These are phyloP conservation scores for Meriones psammophilus DNA, from an alignment of 2,797 vertebrate genomes.

Conservation along the genomic window DNA sequence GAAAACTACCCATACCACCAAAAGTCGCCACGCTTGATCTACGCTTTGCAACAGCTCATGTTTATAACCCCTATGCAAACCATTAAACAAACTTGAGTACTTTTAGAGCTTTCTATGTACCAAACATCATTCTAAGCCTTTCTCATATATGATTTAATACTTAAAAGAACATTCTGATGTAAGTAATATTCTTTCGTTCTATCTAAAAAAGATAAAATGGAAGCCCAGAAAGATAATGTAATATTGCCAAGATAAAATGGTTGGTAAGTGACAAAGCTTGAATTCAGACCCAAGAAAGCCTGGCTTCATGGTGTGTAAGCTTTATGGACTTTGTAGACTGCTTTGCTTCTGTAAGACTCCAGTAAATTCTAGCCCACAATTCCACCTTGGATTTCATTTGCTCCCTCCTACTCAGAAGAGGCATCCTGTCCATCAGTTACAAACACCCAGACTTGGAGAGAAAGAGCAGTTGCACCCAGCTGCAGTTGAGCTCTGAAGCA, in stretches of 20 bases:
- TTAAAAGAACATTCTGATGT: background rate
- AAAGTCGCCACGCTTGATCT: background rate
- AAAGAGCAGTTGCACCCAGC: background rate
- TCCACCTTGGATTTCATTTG: constrained; percentile 13
- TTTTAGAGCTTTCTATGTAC: background rate
- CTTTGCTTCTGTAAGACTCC: background rate
- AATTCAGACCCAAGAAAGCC: constrained; percentile 13
- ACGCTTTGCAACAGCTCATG: background rate
- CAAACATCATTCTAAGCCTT: background rate
- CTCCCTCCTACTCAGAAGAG: background rate
- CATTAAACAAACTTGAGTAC: background rate
- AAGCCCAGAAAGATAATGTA: constrained; percentile 23
- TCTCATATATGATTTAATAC: background rate
- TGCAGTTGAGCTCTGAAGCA: background rate
- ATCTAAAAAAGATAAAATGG: constrained; percentile 25
- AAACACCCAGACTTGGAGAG: background rate
- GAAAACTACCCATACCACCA: background rate
- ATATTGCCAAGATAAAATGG: background rate
- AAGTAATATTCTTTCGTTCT: constrained; percentile 10
- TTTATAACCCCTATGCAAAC: background rate
- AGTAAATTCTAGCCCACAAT: background rate
- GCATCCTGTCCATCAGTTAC: background rate
- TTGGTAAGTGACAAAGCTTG: background rate
- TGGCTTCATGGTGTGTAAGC: background rate
- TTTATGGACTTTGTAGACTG: background rate